Percentiles rank a stretch among this genome's conserved stretches.
Evolutionary conservation across 2,888 invertebrate genomes (phyloP).

Genomic region (Yponomeuta cagnagella): DNA sequence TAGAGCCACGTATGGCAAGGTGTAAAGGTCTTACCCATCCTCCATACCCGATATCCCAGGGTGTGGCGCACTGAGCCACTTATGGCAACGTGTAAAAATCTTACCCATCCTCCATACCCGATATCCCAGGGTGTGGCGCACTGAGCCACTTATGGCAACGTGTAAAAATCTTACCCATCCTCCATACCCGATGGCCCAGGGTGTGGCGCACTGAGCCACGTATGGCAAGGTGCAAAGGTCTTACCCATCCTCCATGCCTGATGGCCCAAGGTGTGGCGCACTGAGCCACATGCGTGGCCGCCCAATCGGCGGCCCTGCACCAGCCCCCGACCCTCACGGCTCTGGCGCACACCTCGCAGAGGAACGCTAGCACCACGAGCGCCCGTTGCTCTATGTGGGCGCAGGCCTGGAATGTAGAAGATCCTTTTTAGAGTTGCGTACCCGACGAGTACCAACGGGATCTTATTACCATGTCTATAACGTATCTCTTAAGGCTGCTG

Average conservation of each 20-base stretch:
- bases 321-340: conserved; percentile 65
- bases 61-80: conserved; percentile 71
- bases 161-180: conserved; percentile 66
- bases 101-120: too few relatives aligned
- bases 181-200: conserved; percentile 74
- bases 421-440: background rate
- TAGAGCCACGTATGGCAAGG: too few relatives aligned
- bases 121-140: too few relatives aligned
- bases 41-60: conserved; percentile 74
- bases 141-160: too few relatives aligned
- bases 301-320: conserved; percentile 75
- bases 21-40: conserved; percentile 66
- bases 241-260: conserved; percentile 76
- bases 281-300: conserved; percentile 70
- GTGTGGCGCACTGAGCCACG: conserved; percentile 71
- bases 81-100: conserved; percentile 30
- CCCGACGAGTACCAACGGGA: too few relatives aligned
- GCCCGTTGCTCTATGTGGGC: conserved; percentile 73
- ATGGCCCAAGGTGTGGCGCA: conserved; percentile 75
- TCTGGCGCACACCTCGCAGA: conserved; percentile 73
- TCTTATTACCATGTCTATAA: too few relatives aligned
- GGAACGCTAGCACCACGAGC: conserved; percentile 72
- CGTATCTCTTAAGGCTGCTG: too few relatives aligned
- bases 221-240: conserved; percentile 34
- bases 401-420: conserved; percentile 54